These are phyloP conservation scores for Poicephalus gulielmi DNA, from an alignment of 2,113 vertebrate genomes.

Conservation along the genomic window DNA sequence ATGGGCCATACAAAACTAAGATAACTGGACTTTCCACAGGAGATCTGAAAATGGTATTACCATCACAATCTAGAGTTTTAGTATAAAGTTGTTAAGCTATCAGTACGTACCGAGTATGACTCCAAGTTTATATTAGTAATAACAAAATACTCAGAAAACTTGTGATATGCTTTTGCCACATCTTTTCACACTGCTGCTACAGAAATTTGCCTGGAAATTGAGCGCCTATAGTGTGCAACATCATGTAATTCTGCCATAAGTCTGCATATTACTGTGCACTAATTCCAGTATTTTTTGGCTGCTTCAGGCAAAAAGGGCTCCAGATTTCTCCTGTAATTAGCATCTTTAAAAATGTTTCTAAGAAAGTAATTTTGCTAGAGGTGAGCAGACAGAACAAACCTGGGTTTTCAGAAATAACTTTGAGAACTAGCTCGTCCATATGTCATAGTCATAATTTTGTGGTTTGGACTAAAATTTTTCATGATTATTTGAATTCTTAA, in stretches of 20 bases:
- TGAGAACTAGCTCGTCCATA: rapidly evolving
- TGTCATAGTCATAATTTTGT: not conserved
- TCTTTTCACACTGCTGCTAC: not conserved
- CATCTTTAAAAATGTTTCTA: not conserved
- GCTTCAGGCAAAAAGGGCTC: not conserved
- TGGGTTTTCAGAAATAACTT: not conserved
- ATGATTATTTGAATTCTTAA: not conserved
- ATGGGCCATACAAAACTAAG: not conserved
- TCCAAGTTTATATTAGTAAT: not conserved
- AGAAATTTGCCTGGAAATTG: not conserved
- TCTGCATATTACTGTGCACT: not conserved
- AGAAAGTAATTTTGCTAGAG: not conserved
- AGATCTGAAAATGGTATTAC: not conserved
- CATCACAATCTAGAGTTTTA: not conserved
- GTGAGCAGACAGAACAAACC: not conserved
- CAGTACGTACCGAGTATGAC: not conserved
- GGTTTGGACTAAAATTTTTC: not conserved
- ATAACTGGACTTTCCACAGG: not conserved
- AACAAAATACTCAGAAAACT: not conserved
- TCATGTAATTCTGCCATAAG: not conserved
- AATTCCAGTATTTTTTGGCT: not conserved
- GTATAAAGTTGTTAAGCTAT: rapidly evolving
- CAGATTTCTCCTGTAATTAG: not conserved
- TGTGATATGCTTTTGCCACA: not conserved
- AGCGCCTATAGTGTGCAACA: not conserved